phyloP scores from a whole-genome alignment of 1,140 invertebrate genomes.

The Andrena cerasifolii region DNA sequence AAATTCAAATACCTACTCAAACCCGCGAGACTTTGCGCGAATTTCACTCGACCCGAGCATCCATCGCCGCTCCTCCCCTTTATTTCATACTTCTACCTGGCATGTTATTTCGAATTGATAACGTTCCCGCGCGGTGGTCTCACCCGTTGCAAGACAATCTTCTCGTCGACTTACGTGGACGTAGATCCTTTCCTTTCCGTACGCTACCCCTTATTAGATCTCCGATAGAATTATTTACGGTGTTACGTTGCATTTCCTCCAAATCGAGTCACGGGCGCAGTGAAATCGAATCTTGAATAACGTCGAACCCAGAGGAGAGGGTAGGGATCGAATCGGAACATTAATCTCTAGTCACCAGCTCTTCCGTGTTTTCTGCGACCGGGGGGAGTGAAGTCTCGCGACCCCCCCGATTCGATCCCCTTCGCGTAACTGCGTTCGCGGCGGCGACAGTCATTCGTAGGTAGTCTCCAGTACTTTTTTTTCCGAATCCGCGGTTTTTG shows the following conservation, averaged over 20 bases:
- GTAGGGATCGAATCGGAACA: not conserved
- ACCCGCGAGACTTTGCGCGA: not conserved
- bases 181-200: conserved; percentile 4
- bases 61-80: not conserved
- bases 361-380: too few species aligned
- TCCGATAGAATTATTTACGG: conserved; percentile 12
- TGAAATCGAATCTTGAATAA: not conserved
- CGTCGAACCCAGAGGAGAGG: not conserved
- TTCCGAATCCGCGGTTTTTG: not conserved
- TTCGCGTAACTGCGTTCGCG: not conserved
- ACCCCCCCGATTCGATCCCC: too few species aligned
- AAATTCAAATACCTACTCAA: conserved; percentile 1
- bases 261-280: not conserved
- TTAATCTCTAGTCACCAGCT: not conserved
- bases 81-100: not conserved
- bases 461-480: not conserved
- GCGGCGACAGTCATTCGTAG: not conserved
- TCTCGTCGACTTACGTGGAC: conserved; percentile 5
- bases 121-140: not conserved
- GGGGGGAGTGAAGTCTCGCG: too few species aligned
- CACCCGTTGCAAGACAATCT: conserved; percentile 20
- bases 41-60: not conserved
- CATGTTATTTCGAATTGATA: not conserved
- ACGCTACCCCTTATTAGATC: conserved; percentile 23
- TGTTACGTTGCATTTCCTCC: not conserved